A percentile compares a stretch with the other conserved stretches of the same genome.
Conservation (phyloP, 2,113 vertebrate species). For the Ameiurus melas region DNA sequence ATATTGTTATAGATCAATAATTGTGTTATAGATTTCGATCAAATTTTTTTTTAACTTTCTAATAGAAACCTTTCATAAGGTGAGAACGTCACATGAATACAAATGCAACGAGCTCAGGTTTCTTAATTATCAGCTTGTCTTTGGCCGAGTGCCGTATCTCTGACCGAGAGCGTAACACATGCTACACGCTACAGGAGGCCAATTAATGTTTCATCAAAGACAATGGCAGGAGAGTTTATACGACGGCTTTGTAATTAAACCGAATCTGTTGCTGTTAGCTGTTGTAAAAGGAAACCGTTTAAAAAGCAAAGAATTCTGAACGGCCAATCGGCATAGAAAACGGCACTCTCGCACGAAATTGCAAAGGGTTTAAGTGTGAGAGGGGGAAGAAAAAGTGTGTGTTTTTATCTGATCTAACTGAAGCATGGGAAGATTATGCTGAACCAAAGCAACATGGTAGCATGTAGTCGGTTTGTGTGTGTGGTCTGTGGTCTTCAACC, state of each 20-base stretch:
- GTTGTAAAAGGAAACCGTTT: not conserved
- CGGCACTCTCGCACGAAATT: not conserved
- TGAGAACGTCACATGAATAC: no score
- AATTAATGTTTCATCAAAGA: conserved; percentile 29
- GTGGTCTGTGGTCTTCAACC: not conserved
- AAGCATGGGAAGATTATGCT: not conserved
- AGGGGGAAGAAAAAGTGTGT: not conserved
- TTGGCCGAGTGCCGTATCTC: not conserved
- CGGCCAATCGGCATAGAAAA: not conserved
- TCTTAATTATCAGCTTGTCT: conserved; percentile 6
- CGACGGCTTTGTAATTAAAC: not conserved
- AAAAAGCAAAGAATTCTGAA: not conserved
- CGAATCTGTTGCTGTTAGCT: not conserved
- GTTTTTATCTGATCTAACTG: conserved; percentile 30
- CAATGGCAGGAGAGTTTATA: conserved; percentile 4
- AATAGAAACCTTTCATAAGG: not conserved
- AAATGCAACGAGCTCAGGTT: not conserved
- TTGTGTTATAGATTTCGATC: no score
- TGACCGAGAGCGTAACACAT: not conserved
- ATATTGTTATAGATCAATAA: no score
- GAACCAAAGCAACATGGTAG: not conserved
- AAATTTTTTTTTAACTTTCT: no score
- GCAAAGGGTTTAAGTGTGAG: not conserved
- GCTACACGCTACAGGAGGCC: conserved; percentile 14
- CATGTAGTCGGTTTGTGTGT: not conserved